Evolutionary conservation across 2,888 invertebrate species (phyloP), one percentile per base, ranked within the genome.

Genomic region (Eubasilissa splendida): DNA sequence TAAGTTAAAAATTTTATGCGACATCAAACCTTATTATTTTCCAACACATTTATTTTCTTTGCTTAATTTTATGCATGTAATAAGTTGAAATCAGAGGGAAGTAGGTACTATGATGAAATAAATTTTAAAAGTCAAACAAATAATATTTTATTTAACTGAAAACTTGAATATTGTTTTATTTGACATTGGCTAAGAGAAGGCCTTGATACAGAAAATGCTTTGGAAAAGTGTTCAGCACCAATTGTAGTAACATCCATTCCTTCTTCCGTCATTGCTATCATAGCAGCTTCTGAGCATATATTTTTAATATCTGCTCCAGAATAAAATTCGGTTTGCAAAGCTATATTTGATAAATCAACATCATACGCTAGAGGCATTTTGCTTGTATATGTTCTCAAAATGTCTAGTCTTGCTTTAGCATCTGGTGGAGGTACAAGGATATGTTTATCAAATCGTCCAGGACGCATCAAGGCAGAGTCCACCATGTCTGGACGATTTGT

Each of bases 401-500:
- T 90, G 0, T 88, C 87, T 4, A 87, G 82, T 58, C 91, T 87
- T n/a, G 91, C 91, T 66, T 87, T 79, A 56, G 84, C 73, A 86
- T 92, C 90, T 0, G 93, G 93, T 0, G 92, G 91, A 10, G 92
- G 92, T 0, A 94, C 91, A 85, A 91, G 91, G 66, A 93, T 89
- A 12, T 93, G 86, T 83, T 90, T 90, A 85, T 94, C 93, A 85
- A 93, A 91, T 80, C 93, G 87, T 0, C 93, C 93, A 0, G 93
- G 93, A 76, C 94, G 88, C 73, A 93, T 86, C 9, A 94, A 86
- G 0, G 93, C 93, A 74, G 91, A 89, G 84, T 94, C 94, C 58
- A 94, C 86, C 86, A 92, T 89, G 84, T 93, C 92, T 0, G 93
- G 93, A 10, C 93, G 88, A 87, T 94, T 94, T 60, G 93, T 94